Conservation (phyloP, 1,140 invertebrate species). For the Habropoda laboriosa region DNA sequence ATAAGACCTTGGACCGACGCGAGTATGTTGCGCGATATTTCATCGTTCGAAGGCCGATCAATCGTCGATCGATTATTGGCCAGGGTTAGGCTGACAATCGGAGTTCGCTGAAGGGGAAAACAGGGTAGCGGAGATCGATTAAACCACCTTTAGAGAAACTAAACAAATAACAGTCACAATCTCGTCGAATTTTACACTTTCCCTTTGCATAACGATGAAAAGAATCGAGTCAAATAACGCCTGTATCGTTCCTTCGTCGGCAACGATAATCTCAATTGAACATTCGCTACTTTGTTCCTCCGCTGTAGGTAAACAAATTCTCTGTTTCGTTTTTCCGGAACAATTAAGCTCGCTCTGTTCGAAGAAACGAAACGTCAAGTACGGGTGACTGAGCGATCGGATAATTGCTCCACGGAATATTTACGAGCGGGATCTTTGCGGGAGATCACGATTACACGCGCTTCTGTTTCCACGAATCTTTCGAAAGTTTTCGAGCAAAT, state of each 20-base stretch:
- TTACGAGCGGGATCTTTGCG: background rate
- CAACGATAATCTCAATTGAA: background rate
- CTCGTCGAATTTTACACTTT: constrained; percentile 1
- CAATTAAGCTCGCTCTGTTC: constrained; percentile 1
- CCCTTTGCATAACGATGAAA: background rate
- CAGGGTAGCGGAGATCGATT: background rate
- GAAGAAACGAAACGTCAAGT: background rate
- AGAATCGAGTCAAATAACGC: background rate
- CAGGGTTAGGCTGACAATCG: constrained; percentile 19
- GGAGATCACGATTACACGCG: background rate
- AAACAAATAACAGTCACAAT: background rate
- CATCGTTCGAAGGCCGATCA: constrained; percentile 61
- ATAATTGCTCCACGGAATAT: background rate
- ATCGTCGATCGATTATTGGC: constrained; percentile 59
- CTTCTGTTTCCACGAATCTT: background rate
- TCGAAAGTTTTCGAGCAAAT: background rate
- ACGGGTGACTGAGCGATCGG: background rate
- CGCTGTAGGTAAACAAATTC: background rate
- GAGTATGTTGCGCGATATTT: constrained; percentile 57
- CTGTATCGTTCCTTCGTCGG: background rate
- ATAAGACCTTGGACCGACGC: constrained; percentile 51
- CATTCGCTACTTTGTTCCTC: constrained; percentile 7
- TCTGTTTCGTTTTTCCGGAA: background rate
- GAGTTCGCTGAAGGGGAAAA: background rate
- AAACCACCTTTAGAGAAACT: background rate